phyloP scores from a whole-genome alignment of 2,113 vertebrate genomes.

The Psittacara wagleri region DNA sequence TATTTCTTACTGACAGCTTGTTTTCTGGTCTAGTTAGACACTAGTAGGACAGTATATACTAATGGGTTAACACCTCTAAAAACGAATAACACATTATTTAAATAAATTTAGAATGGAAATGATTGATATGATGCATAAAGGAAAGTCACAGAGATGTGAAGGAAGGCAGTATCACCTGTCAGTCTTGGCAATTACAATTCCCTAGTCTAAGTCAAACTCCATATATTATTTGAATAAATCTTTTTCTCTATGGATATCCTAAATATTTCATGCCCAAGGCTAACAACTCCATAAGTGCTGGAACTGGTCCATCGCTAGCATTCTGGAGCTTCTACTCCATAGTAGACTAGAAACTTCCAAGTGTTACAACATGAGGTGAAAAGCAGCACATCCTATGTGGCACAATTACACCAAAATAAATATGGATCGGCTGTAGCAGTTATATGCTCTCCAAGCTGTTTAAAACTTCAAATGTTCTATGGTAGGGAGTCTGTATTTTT shows the following conservation, averaged over 20 bases:
- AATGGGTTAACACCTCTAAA: background rate
- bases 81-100: background rate
- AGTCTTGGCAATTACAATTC: slow-evolving; percentile 30
- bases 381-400: background rate
- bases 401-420: slow-evolving; percentile 20
- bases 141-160: slow-evolving; percentile 41
- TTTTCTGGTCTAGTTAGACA: background rate
- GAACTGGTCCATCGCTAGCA: slow-evolving; percentile 7
- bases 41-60: background rate
- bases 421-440: background rate
- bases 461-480: background rate
- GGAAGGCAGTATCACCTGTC: slow-evolving; percentile 41
- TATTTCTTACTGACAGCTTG: background rate
- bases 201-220: background rate
- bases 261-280: background rate
- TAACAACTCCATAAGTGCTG: background rate
- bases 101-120: background rate
- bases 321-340: background rate
- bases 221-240: slow-evolving; percentile 11
- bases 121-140: slow-evolving; percentile 10
- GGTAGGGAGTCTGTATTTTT: background rate
- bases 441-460: background rate
- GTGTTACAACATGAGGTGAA: background rate
- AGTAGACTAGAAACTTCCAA: background rate
- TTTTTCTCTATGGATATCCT: background rate